Evolutionary conservation across 2,113 vertebrate genomes (phyloP).

Genomic region (Microtus richardsoni): DNA sequence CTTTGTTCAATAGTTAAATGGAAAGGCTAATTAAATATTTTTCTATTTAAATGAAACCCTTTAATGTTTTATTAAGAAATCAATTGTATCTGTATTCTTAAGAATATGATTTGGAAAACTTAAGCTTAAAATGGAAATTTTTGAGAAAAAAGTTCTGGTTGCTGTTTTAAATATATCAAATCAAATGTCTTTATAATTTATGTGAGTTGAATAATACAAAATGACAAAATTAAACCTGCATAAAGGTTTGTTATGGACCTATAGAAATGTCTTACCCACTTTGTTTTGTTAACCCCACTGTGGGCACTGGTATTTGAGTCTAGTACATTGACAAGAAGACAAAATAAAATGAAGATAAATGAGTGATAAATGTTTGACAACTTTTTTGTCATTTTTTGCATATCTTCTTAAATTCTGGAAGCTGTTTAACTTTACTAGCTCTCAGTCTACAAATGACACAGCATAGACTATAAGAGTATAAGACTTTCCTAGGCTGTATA

Average conservation of each 20-base stretch:
- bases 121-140: conserved; percentile 58
- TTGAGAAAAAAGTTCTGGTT: background rate
- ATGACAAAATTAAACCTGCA: conserved; percentile 14
- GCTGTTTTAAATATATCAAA: conserved; percentile 68
- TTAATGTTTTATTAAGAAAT: conserved; percentile 26
- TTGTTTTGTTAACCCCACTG: background rate
- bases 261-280: background rate
- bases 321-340: background rate
- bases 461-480: background rate
- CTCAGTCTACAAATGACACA: background rate
- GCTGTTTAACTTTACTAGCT: background rate
- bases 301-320: background rate
- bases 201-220: conserved; percentile 59
- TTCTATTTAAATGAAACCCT: conserved; percentile 58
- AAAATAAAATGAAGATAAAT: background rate
- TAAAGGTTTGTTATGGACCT: background rate
- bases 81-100: background rate
- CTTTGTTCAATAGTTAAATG: background rate
- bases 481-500: background rate
- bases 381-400: background rate
- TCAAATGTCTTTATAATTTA: conserved; percentile 14
- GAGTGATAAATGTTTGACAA: background rate
- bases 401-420: background rate
- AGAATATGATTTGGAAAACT: conserved; percentile 52
- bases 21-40: conserved; percentile 44